Percentiles rank a stretch among this genome's conserved stretches.
Conservation (phyloP, 2,888 invertebrate genomes). For the Cephus sareptanus region DNA sequence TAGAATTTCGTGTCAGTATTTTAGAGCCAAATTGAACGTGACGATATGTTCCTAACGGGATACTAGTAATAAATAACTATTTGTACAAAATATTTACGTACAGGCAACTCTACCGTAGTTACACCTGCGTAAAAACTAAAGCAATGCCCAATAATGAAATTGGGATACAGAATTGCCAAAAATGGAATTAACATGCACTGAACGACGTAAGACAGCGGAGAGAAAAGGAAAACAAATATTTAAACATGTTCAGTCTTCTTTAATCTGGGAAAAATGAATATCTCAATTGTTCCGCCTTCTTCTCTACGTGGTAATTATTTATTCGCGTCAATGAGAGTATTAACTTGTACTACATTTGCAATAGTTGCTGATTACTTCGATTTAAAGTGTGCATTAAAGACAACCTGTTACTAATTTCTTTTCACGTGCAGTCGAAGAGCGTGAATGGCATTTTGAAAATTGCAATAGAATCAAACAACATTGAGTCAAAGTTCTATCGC, state of each 20-base stretch:
- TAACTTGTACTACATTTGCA: background rate
- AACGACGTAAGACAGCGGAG: background rate
- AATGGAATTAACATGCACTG: background rate
- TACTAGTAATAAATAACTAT: conserved; percentile 10
- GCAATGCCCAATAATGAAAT: background rate
- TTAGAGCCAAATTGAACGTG: conserved; percentile 19
- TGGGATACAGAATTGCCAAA: background rate
- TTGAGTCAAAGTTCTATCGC: background rate
- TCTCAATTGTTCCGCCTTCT: background rate
- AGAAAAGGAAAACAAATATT: background rate
- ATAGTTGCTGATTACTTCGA: background rate
- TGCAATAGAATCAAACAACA: background rate
- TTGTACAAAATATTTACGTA: conserved; percentile 8
- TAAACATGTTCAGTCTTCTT: background rate
- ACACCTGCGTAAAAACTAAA: conserved; percentile 1
- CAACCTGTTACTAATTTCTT: background rate
- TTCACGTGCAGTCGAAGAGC: background rate
- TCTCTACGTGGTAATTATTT: background rate
- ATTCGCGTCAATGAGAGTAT: background rate
- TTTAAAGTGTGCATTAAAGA: background rate
- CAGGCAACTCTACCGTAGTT: background rate
- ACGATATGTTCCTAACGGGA: conserved; percentile 13
- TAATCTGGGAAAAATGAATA: background rate
- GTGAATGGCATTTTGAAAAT: background rate
- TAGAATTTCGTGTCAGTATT: conserved; percentile 19